Percentiles rank a stretch among this genome's conserved stretches.
Evolutionary conservation across 2,113 vertebrate genomes (phyloP).

Genomic region (Osmerus mordax): DNA sequence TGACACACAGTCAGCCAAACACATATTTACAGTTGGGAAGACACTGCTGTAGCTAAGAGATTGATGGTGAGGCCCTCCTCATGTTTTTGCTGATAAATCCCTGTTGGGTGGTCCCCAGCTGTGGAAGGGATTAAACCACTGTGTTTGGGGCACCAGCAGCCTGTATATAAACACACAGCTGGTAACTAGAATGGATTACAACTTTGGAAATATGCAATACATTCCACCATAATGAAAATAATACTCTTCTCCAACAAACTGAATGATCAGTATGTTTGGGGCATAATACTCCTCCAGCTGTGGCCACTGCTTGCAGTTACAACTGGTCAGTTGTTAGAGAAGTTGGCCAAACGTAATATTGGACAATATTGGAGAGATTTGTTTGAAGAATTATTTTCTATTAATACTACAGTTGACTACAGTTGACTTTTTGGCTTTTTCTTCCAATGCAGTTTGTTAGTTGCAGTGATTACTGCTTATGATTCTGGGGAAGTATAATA

Average conservation of each 20-base stretch:
- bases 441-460: too few relatives aligned
- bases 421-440: too few relatives aligned
- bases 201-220: neutral
- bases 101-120: conserved; percentile 20
- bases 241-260: neutral
- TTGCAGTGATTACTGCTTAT: too few relatives aligned
- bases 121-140: conserved; percentile 45
- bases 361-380: too few relatives aligned
- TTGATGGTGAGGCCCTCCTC: neutral
- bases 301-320: neutral
- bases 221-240: conserved; percentile 20
- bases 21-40: conserved; percentile 22
- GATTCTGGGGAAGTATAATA: too few relatives aligned
- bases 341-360: too few relatives aligned
- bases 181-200: conserved; percentile 36
- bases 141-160: conserved; percentile 26
- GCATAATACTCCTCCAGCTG: neutral
- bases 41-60: conserved; percentile 1
- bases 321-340: neutral
- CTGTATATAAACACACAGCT: conserved; percentile 12
- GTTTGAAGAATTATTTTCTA: too few relatives aligned
- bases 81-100: conserved; percentile 16
- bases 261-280: neutral
- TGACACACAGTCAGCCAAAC: conserved; percentile 4
- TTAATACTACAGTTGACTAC: too few relatives aligned